Percentiles rank a stretch among this genome's conserved stretches.
Evolutionary conservation across 53 echinoderm and acorn worm species (phyloP).

Genomic region (Actinopyga echinites): DNA sequence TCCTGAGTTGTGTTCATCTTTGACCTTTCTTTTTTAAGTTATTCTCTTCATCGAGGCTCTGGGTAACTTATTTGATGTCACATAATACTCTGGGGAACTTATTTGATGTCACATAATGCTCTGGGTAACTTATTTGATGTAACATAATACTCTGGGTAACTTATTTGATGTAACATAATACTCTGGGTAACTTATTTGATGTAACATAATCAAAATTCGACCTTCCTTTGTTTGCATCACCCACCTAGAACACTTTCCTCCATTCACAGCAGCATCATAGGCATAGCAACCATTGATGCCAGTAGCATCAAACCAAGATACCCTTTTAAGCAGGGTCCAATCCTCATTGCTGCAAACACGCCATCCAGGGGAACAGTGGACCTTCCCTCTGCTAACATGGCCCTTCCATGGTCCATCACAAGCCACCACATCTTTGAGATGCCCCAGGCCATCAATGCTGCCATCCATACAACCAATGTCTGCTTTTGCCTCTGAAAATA

Average conservation of each 20-base stretch:
- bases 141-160: no score
- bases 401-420: conserved; percentile 94
- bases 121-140: no score
- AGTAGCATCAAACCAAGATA: conserved; percentile 87
- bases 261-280: conserved; percentile 85
- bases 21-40: no score
- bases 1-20: no score
- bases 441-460: conserved; percentile 80
- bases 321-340: conserved; percentile 52
- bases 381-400: conserved; percentile 83
- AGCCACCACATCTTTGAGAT: conserved; percentile 74
- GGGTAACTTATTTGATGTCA: no score
- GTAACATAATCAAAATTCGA: neutral
- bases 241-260: conserved; percentile 86
- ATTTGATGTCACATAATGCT: no score
- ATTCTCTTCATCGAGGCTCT: no score
- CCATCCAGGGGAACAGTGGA: conserved; percentile 88
- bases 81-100: no score
- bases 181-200: no score
- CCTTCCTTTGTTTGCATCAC: neutral
- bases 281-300: conserved; percentile 94
- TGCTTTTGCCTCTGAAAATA: conserved; percentile 54
- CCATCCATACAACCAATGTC: conserved; percentile 81
- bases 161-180: no score
- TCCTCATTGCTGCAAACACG: conserved; percentile 87